A percentile compares a stretch with the other conserved stretches of the same genome.
These are phyloP conservation scores for Planiliza haematocheilus DNA, from an alignment of 2,113 vertebrate genomes.

Conservation along the genomic window DNA sequence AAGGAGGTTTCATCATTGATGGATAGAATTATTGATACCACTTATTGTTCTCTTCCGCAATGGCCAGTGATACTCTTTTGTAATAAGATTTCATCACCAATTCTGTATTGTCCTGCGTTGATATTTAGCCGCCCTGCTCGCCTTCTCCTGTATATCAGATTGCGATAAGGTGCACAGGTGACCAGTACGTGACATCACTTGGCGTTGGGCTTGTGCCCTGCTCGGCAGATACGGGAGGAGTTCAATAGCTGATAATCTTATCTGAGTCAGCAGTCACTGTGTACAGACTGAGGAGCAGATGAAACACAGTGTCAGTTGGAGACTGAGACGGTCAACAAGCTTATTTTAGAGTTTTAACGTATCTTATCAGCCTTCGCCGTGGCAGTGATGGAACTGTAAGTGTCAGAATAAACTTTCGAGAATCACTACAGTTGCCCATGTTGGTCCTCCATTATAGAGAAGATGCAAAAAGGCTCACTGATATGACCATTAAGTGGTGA, in stretches of 20 bases:
- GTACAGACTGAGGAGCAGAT: slow-evolving; percentile 50
- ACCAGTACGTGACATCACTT: slow-evolving; percentile 57
- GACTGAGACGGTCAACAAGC: slow-evolving; percentile 28
- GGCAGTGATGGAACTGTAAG: not conserved
- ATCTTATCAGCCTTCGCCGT: not conserved
- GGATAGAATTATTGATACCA: not conserved
- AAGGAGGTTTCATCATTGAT: too few species aligned
- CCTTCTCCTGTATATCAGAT: slow-evolving; percentile 41
- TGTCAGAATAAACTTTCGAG: not conserved
- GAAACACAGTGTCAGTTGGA: slow-evolving; percentile 36
- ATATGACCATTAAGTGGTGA: too few species aligned
- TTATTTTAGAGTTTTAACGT: slow-evolving; percentile 43
- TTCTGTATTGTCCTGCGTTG: slow-evolving; percentile 35
- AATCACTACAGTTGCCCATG: too few species aligned
- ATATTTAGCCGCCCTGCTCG: slow-evolving; percentile 30
- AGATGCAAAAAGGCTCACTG: too few species aligned
- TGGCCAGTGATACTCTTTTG: too few species aligned
- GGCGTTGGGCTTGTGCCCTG: slow-evolving; percentile 34
- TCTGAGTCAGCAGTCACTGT: slow-evolving; percentile 62
- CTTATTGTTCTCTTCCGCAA: too few species aligned
- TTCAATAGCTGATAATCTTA: slow-evolving; percentile 64
- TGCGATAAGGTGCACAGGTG: slow-evolving; percentile 46
- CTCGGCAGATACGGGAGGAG: slow-evolving; percentile 37
- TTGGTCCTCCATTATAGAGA: too few species aligned
- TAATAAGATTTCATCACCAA: slow-evolving; percentile 18